Base-by-base conservation (phyloP, 1,140 invertebrate species). In the Matsumurasca onukii region DNA sequence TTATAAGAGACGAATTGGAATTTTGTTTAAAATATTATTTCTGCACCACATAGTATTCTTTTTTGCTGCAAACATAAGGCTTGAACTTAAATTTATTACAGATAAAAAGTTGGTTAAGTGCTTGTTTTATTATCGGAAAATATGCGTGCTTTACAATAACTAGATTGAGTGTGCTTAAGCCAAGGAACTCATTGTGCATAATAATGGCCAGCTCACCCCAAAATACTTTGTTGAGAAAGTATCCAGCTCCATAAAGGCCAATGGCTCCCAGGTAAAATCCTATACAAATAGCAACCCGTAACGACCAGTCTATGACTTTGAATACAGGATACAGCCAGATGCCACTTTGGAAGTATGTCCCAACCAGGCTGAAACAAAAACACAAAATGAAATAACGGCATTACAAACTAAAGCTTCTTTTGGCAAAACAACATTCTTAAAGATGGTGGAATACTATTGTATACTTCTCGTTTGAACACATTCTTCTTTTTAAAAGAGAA, bases 241-340 rank as follows among this genome's bases (percentile, higher is more conserved):
- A 68, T 59, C 79, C 80, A 76, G 92, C 88, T 31, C 90, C 90
- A 25, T 86, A 72, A 63, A 86, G 78, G 76, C 91, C 92, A 9
- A 91, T 77, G 1, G 79, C 75, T 31, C 83, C 76, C 17, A 82
- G 79, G 70, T 90, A 80, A 1, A 76, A 77, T 13, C 89, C 77
- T 52, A 86, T 78, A 1, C 82, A 79, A 78, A 95, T 94, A 1
- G 86, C 75, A 55, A 88, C 81, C 73, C 90, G 84, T 65, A 89
- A 73, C 0, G 89, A 85, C 73, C 86, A 82, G 68, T 87, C 86
- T 13, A 95, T 76, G 0, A 93, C 86, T 59, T 87, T 84, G 68
- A 95, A 79, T 34, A 96, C 82, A 0, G 92, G 93, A 76, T 96
- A 96, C 0, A 95, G 91, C 93, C 93, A 96, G 45, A 86, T 77